These are phyloP conservation scores for Cyprinodon variegatus DNA, from an alignment of 2,113 vertebrate genomes.

Conservation along the genomic window DNA sequence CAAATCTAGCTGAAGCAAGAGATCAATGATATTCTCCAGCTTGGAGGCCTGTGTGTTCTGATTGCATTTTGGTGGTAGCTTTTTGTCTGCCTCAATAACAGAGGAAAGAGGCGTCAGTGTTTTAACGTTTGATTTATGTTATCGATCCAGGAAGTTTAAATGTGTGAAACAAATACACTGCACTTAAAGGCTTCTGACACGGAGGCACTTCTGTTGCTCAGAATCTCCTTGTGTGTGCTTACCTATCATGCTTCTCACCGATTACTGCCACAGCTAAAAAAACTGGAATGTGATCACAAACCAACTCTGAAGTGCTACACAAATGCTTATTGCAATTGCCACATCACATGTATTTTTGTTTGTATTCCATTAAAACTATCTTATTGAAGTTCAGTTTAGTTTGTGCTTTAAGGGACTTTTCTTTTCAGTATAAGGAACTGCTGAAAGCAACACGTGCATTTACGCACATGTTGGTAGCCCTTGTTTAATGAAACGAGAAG, in stretches of 20 bases:
- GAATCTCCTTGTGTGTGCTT: neutral
- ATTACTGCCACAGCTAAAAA: neutral
- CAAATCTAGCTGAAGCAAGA: neutral
- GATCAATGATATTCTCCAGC: slow-evolving; percentile 8
- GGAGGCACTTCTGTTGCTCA: neutral
- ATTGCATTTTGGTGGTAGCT: slow-evolving; percentile 4
- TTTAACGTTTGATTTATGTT: slow-evolving; percentile 4
- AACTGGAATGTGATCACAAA: neutral
- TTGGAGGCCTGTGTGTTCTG: neutral
- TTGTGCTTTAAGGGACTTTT: too few species aligned
- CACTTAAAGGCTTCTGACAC: neutral
- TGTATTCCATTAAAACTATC: neutral
- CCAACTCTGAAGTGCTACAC: neutral
- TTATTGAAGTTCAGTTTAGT: too few species aligned
- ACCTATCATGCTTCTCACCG: neutral
- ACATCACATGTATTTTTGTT: too few species aligned
- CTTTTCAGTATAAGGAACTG: too few species aligned
- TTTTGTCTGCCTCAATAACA: neutral
- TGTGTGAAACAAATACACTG: neutral
- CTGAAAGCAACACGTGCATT: too few species aligned
- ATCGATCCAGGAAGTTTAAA: slow-evolving; percentile 4
- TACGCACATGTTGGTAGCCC: too few species aligned
- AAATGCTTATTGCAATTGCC: neutral
- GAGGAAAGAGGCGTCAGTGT: neutral
- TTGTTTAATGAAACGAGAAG: too few species aligned